Base-by-base conservation (phyloP, 2,888 invertebrate species). In the Tribolium freemani region DNA sequence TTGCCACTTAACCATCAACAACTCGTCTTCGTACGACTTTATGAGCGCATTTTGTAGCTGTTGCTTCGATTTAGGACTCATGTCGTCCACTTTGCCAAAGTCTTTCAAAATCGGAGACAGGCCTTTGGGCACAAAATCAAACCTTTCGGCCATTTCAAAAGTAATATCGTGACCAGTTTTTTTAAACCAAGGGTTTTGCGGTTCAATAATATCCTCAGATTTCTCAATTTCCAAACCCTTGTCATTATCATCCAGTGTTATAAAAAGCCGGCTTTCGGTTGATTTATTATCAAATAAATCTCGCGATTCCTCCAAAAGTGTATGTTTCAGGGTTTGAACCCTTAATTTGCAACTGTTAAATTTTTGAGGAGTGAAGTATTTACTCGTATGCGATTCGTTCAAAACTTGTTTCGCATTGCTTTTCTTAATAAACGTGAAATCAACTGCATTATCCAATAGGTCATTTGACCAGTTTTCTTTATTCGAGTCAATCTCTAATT, bases 111-210 rank as follows among this genome's bases (percentile, higher is more conserved):
- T 88, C 51, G 88, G 90, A 5, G 90, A 90, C 85, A 90, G 85
- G 9, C 91, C 91, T 88, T 90, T 91, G 0, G 91, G 91, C 31
- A 91, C 75, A 83, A 89, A 90, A 26, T 85, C 83, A n/a, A 83
- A 83, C 78, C 90, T 86, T 76, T 85, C 85, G 58, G 82, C 85
- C 8, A 90, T 80, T 72, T 84, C 79, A 87, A 89, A 81, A 63
- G 81, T 54, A 5, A 26, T 6, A 6, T 73, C 73, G 3, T 57
- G 1, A 2, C 16, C 16, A 16, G 16, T 5, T 72, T 72, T 72
- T 2, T 26, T 21, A 3, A n/a, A 5, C 57, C 38, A 57, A 11
- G 11, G 44, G 5, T 11, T 13, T 5, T 10, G 10, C 1, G 3
- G 10, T 10, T 26, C 3, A 2, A 45, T n/a, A 20, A 45, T 16